Evolutionary conservation across 2,113 vertebrate species (phyloP).

Genomic region (Charadrius vociferus): DNA sequence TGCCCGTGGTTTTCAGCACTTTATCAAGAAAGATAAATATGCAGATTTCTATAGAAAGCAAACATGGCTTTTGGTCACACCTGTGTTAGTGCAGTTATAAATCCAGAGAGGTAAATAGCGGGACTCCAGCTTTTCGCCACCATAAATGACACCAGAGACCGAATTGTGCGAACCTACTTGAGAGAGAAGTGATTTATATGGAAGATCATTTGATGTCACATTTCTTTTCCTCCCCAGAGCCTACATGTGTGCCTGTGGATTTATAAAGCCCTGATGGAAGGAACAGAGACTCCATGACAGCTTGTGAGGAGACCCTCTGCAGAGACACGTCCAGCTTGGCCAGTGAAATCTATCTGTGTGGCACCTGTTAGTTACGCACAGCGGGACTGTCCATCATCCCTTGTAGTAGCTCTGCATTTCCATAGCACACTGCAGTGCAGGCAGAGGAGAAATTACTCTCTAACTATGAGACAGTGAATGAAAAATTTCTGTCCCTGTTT

Average conservation of each 20-base stretch:
- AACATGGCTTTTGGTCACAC: background rate
- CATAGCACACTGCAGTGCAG: slow-evolving; percentile 33
- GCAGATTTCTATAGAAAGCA: background rate
- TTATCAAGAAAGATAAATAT: background rate
- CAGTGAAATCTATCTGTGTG: slow-evolving; percentile 59
- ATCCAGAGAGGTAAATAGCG: background rate
- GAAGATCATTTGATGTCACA: background rate
- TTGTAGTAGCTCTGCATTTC: slow-evolving; percentile 57
- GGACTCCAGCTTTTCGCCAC: background rate
- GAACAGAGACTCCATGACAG: slow-evolving; percentile 10
- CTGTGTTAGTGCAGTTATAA: background rate
- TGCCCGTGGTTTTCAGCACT: background rate
- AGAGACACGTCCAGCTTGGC: background rate
- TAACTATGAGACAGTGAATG: slow-evolving; percentile 33
- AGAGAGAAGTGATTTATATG: background rate
- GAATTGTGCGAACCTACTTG: background rate
- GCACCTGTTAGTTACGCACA: slow-evolving; percentile 66
- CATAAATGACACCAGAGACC: background rate
- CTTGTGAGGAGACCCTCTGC: slow-evolving; percentile 23
- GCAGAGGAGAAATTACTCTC: slow-evolving; percentile 46
- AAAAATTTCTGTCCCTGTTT: slow-evolving; percentile 45
- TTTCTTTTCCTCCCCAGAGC: background rate
- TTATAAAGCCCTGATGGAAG: background rate
- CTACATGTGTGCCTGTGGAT: background rate
- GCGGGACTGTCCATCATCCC: slow-evolving; percentile 42